Evolutionary conservation across 2,888 invertebrate genomes (phyloP), one percentile per base, ranked within the genome.

Genomic region (Ariolimax columbianus): DNA sequence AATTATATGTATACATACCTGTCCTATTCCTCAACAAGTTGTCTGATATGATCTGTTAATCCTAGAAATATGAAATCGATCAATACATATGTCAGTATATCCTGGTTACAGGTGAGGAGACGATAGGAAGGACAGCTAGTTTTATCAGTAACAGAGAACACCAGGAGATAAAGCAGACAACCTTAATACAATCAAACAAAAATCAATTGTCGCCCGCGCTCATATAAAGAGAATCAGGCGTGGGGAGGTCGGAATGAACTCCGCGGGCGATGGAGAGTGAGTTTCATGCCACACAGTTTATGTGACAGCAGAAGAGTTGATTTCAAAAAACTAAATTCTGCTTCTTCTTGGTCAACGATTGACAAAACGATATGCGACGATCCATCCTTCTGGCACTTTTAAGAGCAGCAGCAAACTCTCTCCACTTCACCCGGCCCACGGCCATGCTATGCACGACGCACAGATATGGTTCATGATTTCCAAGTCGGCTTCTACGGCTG

Each of bases 151-250:
- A 30, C 30, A 63, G 2, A 30, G 63, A 63, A 23, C 7, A 30
- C 11, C n/a, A 63, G 11, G 4, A 63, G n/a, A 30, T 63, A 63
- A 63, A n/a, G 63, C n/a, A 47, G 59, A 59, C 9, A 59, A 59
- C 23, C 17, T 63, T 14, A 2, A 63, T 70, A 70, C 7, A 19
- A 70, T 70, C 36, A 70, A 70, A 23, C 33, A 33, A 70, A 33
- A 38, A 70, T 70, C 70, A 70, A 70, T 70, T 70, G 36, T 70
- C 70, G n/a, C 70, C 38, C 19, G 70, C 70, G 63, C 63, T 63
- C 23, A 63, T 14, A 70, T 26, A 36, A 3, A 70, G 36, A 70
- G 70, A 70, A 17, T 70, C 23, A 70, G 9, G 14, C 70, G 38
- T 19, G 70, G 9, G 11, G 19, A 36, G 30, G 63, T 17, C 19